phyloP scores from a whole-genome alignment of 2,888 invertebrate species.

The Rhabditoides inermis region DNA sequence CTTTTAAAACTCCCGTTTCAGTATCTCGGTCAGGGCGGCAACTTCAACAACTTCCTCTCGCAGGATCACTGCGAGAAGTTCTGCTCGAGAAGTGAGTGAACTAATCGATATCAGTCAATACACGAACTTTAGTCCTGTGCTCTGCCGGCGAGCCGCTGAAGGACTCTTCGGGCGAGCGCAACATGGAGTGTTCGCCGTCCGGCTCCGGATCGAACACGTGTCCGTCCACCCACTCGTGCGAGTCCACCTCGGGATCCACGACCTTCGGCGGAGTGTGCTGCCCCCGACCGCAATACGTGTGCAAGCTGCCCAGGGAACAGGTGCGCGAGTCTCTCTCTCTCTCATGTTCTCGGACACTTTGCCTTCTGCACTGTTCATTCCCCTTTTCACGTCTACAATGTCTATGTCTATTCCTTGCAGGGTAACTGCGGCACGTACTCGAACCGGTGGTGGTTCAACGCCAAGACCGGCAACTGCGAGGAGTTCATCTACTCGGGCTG shows the following conservation, averaged over 20 bases:
- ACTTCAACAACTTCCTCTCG: conserved; percentile 51
- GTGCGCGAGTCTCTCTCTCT: no score
- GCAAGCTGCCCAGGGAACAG: conserved; percentile 47
- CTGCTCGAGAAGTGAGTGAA: conserved; percentile 47
- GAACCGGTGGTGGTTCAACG: conserved; percentile 53
- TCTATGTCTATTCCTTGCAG: conserved; percentile 3
- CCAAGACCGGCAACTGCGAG: conserved; percentile 52
- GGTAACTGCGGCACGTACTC: conserved; percentile 51
- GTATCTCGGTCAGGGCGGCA: conserved; percentile 50
- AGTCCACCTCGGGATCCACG: conserved; percentile 44
- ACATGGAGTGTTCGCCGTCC: conserved; percentile 51
- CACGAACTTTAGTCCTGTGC: conserved; percentile 39
- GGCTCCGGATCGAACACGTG: conserved; percentile 46
- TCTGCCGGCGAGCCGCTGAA: conserved; percentile 51
- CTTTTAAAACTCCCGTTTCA: conserved; percentile 7
- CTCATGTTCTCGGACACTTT: no score
- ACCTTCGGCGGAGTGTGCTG: conserved; percentile 49
- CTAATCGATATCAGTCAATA: background rate
- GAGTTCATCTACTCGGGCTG: conserved; percentile 52
- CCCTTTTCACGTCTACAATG: background rate
- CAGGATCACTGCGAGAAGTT: conserved; percentile 51
- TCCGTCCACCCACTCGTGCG: conserved; percentile 50
- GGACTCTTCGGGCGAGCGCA: conserved; percentile 49
- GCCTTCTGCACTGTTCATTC: background rate
- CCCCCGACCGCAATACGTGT: conserved; percentile 51